These are phyloP conservation scores for Holothuria scabra DNA, from an alignment of 53 echinoderm and acorn worm genomes.

Conservation along the genomic window DNA sequence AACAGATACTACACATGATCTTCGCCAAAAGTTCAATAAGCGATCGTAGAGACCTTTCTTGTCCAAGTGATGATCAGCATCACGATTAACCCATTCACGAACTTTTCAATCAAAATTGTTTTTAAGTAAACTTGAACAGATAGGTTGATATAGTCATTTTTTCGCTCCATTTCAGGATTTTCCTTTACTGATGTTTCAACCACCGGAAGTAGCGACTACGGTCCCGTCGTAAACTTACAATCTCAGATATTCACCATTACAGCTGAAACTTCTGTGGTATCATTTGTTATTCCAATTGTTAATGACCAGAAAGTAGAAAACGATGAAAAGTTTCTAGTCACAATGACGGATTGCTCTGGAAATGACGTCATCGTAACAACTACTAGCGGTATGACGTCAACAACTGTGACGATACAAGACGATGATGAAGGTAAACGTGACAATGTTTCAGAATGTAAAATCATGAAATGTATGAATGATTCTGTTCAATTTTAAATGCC, in stretches of 20 bases:
- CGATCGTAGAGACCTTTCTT: too few relatives aligned
- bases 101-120: too few relatives aligned
- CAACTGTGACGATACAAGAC: conserved; percentile 3
- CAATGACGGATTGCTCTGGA: not conserved
- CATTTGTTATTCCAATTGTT: not conserved
- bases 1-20: too few relatives aligned
- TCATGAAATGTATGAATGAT: too few relatives aligned
- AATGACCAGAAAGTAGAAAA: not conserved
- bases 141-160: too few relatives aligned
- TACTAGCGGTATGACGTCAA: conserved; percentile 11
- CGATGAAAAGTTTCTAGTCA: not conserved
- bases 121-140: too few relatives aligned
- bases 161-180: not conserved
- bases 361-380: conserved; percentile 2
- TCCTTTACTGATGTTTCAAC: conserved; percentile 17
- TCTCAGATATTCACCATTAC: not conserved
- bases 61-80: too few relatives aligned
- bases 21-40: too few relatives aligned
- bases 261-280: not conserved
- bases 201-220: not conserved
- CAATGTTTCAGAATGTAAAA: too few relatives aligned
- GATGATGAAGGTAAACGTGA: not conserved
- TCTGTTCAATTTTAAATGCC: too few relatives aligned
- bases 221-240: not conserved
- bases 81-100: too few relatives aligned